Percentiles rank a stretch among this genome's conserved stretches.
These are phyloP conservation scores for Zaprionus taronus DNA, from an alignment of 1,140 invertebrate species.

Conservation along the genomic window DNA sequence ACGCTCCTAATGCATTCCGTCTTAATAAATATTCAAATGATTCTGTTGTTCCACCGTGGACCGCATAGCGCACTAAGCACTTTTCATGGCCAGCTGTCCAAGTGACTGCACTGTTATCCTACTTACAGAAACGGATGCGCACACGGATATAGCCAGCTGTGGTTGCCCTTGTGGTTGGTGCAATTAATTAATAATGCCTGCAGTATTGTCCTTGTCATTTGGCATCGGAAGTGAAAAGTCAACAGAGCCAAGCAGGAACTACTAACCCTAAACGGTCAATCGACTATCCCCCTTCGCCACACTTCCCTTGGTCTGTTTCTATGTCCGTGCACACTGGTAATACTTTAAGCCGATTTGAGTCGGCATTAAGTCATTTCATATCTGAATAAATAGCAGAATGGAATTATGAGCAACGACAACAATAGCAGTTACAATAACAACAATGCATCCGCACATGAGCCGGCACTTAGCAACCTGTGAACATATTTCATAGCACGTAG, in stretches of 20 bases:
- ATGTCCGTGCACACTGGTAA: slow-evolving; percentile 26
- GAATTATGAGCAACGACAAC: slow-evolving; percentile 32
- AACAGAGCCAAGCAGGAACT: slow-evolving; percentile 20
- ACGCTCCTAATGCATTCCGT: slow-evolving; percentile 66
- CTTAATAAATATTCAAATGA: slow-evolving; percentile 72
- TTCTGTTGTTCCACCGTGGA: neutral
- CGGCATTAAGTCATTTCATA: slow-evolving; percentile 53
- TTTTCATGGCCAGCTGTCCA: slow-evolving; percentile 4
- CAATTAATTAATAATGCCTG: slow-evolving; percentile 61
- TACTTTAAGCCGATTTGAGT: slow-evolving; percentile 70
- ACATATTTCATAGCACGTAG: neutral
- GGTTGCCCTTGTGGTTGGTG: slow-evolving; percentile 1
- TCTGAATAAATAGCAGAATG: slow-evolving; percentile 46
- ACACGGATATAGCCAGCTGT: neutral
- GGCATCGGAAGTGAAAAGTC: slow-evolving; percentile 59
- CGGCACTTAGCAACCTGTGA: neutral
- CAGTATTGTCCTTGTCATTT: slow-evolving; percentile 45
- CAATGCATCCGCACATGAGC: slow-evolving; percentile 33
- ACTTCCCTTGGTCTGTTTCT: too few relatives aligned
- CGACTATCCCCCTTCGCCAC: neutral
- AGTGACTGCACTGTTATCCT: neutral
- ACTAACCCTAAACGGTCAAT: slow-evolving; percentile 12
- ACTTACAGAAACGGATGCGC: neutral
- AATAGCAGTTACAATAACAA: neutral
- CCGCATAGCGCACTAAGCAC: slow-evolving; percentile 15